Base-by-base conservation (phyloP, 2,888 invertebrate genomes). In the Diloba caeruleocephala region DNA sequence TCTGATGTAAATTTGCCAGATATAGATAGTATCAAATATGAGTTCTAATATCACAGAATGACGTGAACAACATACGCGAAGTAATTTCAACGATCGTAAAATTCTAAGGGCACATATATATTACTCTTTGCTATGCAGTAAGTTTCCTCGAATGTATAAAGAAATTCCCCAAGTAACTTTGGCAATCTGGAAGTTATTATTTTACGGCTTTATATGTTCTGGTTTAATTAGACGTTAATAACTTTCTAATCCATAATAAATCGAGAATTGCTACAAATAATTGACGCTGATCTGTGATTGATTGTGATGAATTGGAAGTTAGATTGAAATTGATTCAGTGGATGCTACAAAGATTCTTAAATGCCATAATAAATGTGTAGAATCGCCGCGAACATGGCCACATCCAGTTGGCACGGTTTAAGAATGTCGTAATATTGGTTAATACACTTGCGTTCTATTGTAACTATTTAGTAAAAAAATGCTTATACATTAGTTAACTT, bases 31-130 rank as follows among this genome's bases (percentile, higher is more conserved):
- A 55, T 65, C 61, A 61, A 64, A 58, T 60, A 49, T 41, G 12
- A n/a, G n/a, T 50, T 66, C 66, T 62, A 59, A 61, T 65, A 65
- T 69, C 39, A 15, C 33, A 39, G 38, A 62, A 73, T 71, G 62
- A 66, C 48, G 71, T 66, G 71, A 62, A 66, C 62, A 70, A 73
- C 70, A 73, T 66, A 70, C 71, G 55, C 62, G 55, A 62, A 73
- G 71, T 73, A 70, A 70, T 73, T 70, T 73, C 57, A 10, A 3
- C 21, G 62, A 51, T 70, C 74, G 49, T 71, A 70, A 70, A 71
- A 71, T 66, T 54, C 56, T 42, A 62, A 55, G 57, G 41, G 59
- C 52, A 59, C 54, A 49, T 64, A 51, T 62, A 57, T 54, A 48
- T 54, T 52, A 58, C 60, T 3, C 21, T 21, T 68, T 62, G 66